Base-by-base conservation (phyloP, 1,140 invertebrate species). In the Pygmarrhopalites habei region DNA sequence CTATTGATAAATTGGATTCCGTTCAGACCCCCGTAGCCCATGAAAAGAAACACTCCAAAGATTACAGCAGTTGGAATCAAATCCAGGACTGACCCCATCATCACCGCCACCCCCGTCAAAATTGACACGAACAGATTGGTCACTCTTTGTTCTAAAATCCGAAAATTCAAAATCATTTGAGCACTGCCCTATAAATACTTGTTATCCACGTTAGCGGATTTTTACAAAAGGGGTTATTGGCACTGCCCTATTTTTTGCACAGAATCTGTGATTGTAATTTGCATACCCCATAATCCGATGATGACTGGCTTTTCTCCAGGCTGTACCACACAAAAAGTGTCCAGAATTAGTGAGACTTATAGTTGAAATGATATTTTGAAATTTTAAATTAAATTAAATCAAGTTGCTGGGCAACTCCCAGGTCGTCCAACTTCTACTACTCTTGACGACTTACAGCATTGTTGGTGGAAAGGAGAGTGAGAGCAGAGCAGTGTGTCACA, bases 11-110 rank as follows among this genome's bases (percentile, higher is more conserved):
- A 84, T 77, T 96, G 92, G 21, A 95, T 90, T 49, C 92, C 92
- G 72, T 86, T 88, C 41, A 92, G 87, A 0, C 92, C 90, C 0
- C 91, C 91, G 56, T 95, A 85, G 39, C 95, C 95, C 87, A 98
- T 93, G 78, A 98, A 98, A 0, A 98, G 80, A 75, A 98, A 98
- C 2, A 98, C 89, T 32, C 95, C 95, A 74, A 97, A 92, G 2
- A 98, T 80, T 51, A 95, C 92, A 10, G 94, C 84, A 81, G 96
- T 89, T 2, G 95, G 93, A 59, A 96, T 88, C 15, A 86, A 77
- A 25, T 86, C 80, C 35, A 98, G 77, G 25, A 92, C 77, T 15
- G 86, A 81, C 21, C 88, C 83, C 82, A 90, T 88, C 7, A 88
- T 75, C 17, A 95, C 86, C 3, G 91, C 92, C 1, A 91, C 72